Evolutionary conservation across 2,888 invertebrate genomes (phyloP), one percentile per base, ranked within the genome.

Genomic region (Thera britannica): DNA sequence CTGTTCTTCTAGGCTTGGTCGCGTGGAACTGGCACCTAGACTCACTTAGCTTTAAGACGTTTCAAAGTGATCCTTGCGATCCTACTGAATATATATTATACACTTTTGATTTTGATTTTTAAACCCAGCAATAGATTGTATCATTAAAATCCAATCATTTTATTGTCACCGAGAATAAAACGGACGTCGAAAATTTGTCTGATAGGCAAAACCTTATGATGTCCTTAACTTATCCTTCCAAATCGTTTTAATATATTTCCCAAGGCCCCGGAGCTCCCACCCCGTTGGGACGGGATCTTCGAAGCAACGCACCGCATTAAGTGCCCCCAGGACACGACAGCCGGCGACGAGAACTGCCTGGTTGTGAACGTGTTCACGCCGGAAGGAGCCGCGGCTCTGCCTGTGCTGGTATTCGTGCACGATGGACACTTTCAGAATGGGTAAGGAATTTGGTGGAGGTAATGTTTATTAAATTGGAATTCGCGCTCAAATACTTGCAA

Each of bases 351-450:
- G 73, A 88, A 91, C 83, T 94, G 94, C 73, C 80, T 93, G 56
- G 90, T 90, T 51, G 73, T 92, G 38, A 94, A 93, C 74, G 86
- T 94, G 51, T 94, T 93, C 79, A 75, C 82, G 6, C 90, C 91
- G 0, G 80, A 79, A 58, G 68, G 75, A n/a, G 82, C 79, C 3
- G 62, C 73, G 3, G 59, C 56, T 8, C 75, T 77, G 58, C 87
- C 92, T 0, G 92, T 92, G 5, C 69, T 92, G 6, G 87, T 93
- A 11, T 77, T 90, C 11, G 83, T 94, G 38, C 94, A 94, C 71
- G 93, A 86, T n/a, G 94, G 94, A 34, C 84, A 84, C 48, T 94
- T 89, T 68, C 85, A 86, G 62, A 83, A 75, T 52, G 92, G 92
- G 92, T 92, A 81, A 79, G 58, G 3, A 36, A 51, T 8, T 9